Evolutionary conservation across 2,888 invertebrate species (phyloP).

Genomic region (Stegophylla sp.): DNA sequence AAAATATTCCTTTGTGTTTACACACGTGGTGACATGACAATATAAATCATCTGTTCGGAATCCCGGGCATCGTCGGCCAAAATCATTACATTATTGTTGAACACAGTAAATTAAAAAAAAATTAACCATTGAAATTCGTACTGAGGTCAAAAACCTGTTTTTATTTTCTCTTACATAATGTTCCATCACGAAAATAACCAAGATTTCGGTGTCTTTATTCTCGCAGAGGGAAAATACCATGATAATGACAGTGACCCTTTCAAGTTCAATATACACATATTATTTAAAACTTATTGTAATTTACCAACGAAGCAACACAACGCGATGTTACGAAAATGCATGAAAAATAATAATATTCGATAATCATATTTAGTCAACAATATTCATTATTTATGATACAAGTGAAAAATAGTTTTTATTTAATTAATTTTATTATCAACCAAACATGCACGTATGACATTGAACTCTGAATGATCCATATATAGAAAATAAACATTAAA

Average conservation of each 20-base stretch:
- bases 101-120: conserved; percentile 21
- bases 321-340: neutral
- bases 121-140: conserved; percentile 38
- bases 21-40: conserved; percentile 54
- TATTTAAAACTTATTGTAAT: neutral
- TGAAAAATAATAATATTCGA: neutral
- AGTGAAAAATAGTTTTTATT: neutral
- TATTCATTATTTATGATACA: neutral
- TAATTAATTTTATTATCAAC: neutral
- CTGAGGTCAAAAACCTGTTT: conserved; percentile 37
- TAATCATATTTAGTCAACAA: neutral
- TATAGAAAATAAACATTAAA: too few species aligned
- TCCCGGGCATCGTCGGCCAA: conserved; percentile 5
- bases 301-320: neutral
- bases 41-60: conserved; percentile 44
- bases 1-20: conserved; percentile 48
- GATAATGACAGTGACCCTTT: neutral
- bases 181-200: conserved; percentile 7
- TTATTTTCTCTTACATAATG: neutral
- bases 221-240: neutral
- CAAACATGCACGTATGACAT: neutral
- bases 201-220: neutral
- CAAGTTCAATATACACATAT: neutral
- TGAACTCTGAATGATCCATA: neutral
- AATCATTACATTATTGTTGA: conserved; percentile 41